Evolutionary conservation across 2,888 invertebrate genomes (phyloP).

Genomic region (Petrolisthes cinctipes): DNA sequence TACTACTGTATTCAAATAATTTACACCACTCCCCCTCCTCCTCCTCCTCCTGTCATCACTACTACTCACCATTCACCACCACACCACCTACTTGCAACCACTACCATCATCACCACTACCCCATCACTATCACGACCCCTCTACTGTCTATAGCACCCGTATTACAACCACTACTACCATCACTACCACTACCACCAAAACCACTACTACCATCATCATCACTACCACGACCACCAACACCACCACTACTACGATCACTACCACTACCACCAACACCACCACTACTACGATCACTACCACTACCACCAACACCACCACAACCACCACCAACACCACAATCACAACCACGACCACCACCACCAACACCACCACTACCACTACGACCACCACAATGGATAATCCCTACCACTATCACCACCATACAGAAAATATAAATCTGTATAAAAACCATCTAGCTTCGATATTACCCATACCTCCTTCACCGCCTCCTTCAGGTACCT

Average conservation of each 20-base stretch:
- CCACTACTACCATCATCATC: too few species aligned
- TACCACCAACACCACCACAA: not conserved
- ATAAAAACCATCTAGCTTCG: not conserved
- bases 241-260: too few species aligned
- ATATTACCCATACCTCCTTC: not conserved
- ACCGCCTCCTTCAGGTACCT: constrained; percentile 44
- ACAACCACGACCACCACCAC: not conserved
- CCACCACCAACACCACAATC: not conserved
- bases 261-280: too few species aligned
- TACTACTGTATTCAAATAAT: not conserved
- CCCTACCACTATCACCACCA: too few species aligned
- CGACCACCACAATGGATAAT: not conserved
- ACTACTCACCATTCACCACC: not conserved
- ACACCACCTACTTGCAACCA: not conserved
- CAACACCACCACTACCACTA: not conserved
- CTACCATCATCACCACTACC: too few species aligned
- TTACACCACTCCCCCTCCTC: not conserved
- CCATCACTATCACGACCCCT: too few species aligned
- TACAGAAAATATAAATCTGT: too few species aligned
- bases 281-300: too few species aligned
- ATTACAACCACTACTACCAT: too few species aligned
- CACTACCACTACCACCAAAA: too few species aligned
- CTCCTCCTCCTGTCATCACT: not conserved
- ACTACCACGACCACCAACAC: too few species aligned
- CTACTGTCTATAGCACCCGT: too few species aligned